phyloP scores from a whole-genome alignment of 2,113 vertebrate species.

The Coryphaenoides rupestris region DNA sequence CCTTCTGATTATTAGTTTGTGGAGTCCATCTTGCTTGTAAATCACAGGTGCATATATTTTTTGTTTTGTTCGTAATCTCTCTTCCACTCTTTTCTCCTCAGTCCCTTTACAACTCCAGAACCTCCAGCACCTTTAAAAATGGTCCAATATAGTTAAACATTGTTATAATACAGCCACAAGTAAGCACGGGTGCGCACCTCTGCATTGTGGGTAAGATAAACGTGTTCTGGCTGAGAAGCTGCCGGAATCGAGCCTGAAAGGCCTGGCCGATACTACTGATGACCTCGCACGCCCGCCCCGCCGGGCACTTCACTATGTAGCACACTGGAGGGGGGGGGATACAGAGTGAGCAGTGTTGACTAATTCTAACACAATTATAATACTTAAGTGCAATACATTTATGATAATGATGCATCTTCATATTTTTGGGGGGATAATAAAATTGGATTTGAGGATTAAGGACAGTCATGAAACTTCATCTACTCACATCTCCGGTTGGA shows the following conservation, averaged over 20 bases:
- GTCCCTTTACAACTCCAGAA: no score
- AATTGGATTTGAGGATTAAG: no score
- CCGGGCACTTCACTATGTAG: slow-evolving; percentile 87
- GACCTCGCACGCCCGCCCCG: slow-evolving; percentile 79
- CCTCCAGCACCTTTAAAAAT: no score
- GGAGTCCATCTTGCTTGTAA: no score
- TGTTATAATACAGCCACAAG: no score
- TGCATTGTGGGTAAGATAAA: slow-evolving; percentile 66
- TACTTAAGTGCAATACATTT: not conserved
- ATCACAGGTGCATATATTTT: no score
- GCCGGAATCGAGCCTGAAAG: slow-evolving; percentile 88
- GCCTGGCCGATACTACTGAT: slow-evolving; percentile 89
- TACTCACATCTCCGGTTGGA: slow-evolving; percentile 85
- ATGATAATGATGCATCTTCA: not conserved
- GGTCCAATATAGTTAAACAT: no score
- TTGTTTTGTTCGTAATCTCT: no score
- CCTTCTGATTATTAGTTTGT: no score
- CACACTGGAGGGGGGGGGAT: slow-evolving; percentile 72
- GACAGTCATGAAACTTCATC: not conserved
- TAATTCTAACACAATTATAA: no score
- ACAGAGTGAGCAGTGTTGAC: not conserved
- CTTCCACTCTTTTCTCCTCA: no score
- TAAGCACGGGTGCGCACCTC: slow-evolving; percentile 71
- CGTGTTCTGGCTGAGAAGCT: slow-evolving; percentile 81
- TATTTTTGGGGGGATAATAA: not conserved